These are phyloP conservation scores for Bettongia penicillata DNA, from an alignment of 2,113 vertebrate genomes.

Conservation along the genomic window DNA sequence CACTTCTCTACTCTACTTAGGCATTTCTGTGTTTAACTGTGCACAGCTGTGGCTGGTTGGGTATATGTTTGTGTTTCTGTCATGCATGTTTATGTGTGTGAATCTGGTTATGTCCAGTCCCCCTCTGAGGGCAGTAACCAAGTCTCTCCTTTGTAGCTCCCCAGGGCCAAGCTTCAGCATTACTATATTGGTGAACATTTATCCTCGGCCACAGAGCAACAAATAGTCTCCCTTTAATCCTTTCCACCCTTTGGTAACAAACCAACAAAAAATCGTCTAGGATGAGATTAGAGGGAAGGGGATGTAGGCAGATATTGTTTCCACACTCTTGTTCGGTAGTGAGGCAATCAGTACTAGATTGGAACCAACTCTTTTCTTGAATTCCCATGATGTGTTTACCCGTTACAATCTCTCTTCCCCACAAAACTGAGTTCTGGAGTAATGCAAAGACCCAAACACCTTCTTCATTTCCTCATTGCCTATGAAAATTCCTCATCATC, in stretches of 20 bases:
- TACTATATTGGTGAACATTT: neutral
- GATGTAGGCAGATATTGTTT: neutral
- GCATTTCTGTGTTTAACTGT: neutral
- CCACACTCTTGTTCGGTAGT: neutral
- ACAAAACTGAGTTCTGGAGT: neutral
- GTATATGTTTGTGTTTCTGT: neutral
- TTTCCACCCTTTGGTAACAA: neutral
- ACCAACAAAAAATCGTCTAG: neutral
- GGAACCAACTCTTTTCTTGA: neutral
- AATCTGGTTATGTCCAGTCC: conserved; percentile 7
- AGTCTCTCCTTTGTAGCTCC: neutral
- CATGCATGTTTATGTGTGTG: neutral
- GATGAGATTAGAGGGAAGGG: neutral
- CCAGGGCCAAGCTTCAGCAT: neutral
- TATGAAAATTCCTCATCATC: neutral
- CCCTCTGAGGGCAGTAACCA: neutral
- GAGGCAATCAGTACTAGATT: neutral
- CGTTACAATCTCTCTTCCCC: neutral
- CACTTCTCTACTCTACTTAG: neutral
- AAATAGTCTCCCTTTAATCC: neutral
- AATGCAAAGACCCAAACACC: neutral
- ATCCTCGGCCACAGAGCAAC: neutral
- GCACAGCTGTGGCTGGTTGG: neutral
- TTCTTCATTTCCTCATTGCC: neutral
- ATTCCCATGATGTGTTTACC: no score